Evolutionary conservation across 2,888 invertebrate genomes (phyloP).

Genomic region (Drosophila robusta): DNA sequence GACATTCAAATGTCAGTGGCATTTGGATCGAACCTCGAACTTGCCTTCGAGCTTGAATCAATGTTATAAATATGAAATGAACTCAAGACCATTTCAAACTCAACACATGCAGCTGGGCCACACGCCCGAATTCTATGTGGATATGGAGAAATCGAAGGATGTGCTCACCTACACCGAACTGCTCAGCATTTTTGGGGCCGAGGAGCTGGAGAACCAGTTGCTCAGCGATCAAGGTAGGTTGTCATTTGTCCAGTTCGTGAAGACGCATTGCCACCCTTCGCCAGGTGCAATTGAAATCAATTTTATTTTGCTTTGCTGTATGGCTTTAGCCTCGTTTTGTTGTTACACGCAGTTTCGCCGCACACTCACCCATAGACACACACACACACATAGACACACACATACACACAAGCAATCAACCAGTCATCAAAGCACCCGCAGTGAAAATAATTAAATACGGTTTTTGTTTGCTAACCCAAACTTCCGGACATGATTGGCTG

Average conservation of each 20-base stretch:
- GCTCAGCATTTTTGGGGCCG: constrained; percentile 90
- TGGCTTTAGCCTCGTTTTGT: constrained; percentile 43
- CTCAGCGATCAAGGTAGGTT: constrained; percentile 91
- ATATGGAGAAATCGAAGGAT: constrained; percentile 86
- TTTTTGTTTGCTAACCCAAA: constrained; percentile 68
- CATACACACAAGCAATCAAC: constrained; percentile 7
- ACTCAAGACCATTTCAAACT: constrained; percentile 49
- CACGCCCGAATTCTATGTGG: constrained; percentile 92
- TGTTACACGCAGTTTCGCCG: constrained; percentile 35
- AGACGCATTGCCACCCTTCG: constrained; percentile 1
- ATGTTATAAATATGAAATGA: constrained; percentile 62
- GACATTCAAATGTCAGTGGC: constrained; percentile 65
- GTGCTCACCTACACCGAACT: constrained; percentile 90
- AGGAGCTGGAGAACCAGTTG: constrained; percentile 89
- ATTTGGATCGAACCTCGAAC: constrained; percentile 11
- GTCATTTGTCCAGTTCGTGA: constrained; percentile 16
- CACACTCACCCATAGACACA: constrained; percentile 11
- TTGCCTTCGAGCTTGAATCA: constrained; percentile 56
- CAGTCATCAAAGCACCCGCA: constrained; percentile 13
- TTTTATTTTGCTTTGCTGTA: constrained; percentile 51
- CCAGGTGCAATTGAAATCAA: constrained; percentile 9
- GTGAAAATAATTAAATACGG: constrained; percentile 72
- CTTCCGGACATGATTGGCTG: constrained; percentile 58
- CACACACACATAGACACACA: constrained; percentile 7
- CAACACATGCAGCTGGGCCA: constrained; percentile 88